Base-by-base conservation (phyloP, 1,140 invertebrate species). In the Ruditapes philippinarum region DNA sequence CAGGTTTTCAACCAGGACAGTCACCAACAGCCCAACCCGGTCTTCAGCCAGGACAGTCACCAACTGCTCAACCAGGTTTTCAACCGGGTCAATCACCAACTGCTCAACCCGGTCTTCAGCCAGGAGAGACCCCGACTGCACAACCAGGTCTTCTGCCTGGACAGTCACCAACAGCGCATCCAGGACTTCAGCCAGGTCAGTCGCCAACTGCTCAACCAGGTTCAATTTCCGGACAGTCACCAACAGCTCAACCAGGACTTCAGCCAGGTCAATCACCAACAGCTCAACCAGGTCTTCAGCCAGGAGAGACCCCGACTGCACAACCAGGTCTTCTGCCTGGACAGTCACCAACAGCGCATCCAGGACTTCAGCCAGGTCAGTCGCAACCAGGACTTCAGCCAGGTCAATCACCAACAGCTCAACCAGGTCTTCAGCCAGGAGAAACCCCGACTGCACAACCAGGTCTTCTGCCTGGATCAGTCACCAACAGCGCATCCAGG, bases 281-380 rank as follows among this genome's bases (percentile, higher is more conserved):
- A 17, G 84, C 74, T 54, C 22, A 60, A 36, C 90, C 90, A 38
- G 42, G n/a, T 31, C 7, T 45, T 57, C 62, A n/a, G 38, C 14
- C 9, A 19, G 62, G 49, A n/a, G n/a, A 62, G 5, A 51, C 33
- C 19, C 76, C 87, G 28, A 89, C 87, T n/a, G 82, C 74, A 11
- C 51, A 31, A 31, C 91, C 91, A 83, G 22, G 11, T 42, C 11
- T 62, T 49, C 70, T 31, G n/a, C 31, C 38, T 45, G 42, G 42
- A 36, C 85, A 74, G 25, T 31, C 82, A 17, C 90, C 91, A 73
- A 91, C 90, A 25, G 76, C 80, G 45, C n/a, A 45, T 31, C 83
- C 82, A 40, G 33, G 68, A 28, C 31, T 45, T 76, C 65, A 33
- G n/a, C 49, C 85, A 2, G 74, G 57, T 19, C 14, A 54, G 17